phyloP scores from a whole-genome alignment of 2,797 vertebrate genomes.

The Cephalopachus bancanus region DNA sequence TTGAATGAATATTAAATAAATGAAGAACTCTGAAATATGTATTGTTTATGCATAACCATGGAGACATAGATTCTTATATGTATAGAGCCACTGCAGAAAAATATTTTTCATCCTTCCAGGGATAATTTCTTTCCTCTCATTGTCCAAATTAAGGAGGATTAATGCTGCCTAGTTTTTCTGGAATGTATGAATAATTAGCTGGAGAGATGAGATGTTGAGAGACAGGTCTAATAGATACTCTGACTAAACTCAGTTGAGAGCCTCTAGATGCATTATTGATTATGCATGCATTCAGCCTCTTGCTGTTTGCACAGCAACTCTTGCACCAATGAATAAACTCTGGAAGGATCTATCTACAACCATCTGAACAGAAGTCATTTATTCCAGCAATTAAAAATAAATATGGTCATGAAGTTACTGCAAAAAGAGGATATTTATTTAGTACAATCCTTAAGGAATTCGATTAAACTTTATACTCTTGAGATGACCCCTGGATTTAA shows the following conservation, averaged over 20 bases:
- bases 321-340: constrained; percentile 81
- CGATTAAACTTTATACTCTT: constrained; percentile 78
- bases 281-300: constrained; percentile 66
- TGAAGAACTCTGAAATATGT: constrained; percentile 49
- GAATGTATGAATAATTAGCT: constrained; percentile 83
- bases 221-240: constrained; percentile 77
- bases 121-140: constrained; percentile 61
- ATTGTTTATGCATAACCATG: constrained; percentile 3
- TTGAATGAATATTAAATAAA: constrained; percentile 35
- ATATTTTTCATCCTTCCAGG: neutral
- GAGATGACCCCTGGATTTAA: constrained; percentile 79
- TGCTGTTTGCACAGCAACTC: constrained; percentile 80
- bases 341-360: constrained; percentile 79
- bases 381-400: constrained; percentile 87
- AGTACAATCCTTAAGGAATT: constrained; percentile 68
- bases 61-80: constrained; percentile 25
- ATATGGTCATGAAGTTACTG: constrained; percentile 71
- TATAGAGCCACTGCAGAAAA: neutral
- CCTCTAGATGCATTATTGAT: constrained; percentile 84
- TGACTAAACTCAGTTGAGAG: constrained; percentile 73
- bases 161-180: constrained; percentile 73
- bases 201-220: constrained; percentile 77
- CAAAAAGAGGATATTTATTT: constrained; percentile 83
- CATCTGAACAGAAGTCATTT: constrained; percentile 82
- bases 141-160: constrained; percentile 67